Percentiles rank a stretch among this genome's conserved stretches.
These are phyloP conservation scores for Gastrophysa polygoni DNA, from an alignment of 2,888 invertebrate species.

Conservation along the genomic window DNA sequence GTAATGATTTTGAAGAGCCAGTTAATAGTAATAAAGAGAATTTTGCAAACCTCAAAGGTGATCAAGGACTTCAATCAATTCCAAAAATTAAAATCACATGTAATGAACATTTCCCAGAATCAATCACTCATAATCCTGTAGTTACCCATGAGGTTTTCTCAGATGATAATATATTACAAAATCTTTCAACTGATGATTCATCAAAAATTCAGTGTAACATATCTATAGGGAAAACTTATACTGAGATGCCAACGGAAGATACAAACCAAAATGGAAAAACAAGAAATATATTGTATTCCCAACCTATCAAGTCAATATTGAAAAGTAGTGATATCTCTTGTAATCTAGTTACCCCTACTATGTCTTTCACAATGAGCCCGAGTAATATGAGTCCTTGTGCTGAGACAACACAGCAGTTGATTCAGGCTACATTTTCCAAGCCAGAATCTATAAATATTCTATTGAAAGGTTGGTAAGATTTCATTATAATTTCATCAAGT, in stretches of 20 bases:
- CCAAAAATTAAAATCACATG: not conserved
- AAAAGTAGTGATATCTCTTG: conserved; percentile 2
- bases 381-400: conserved; percentile 21
- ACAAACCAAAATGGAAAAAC: not conserved
- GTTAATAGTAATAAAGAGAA: not conserved
- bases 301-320: conserved; percentile 14
- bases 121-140: too few species aligned
- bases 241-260: not conserved
- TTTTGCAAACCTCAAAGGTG: not conserved
- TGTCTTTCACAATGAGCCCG: conserved; percentile 24
- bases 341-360: conserved; percentile 9
- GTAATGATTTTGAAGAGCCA: not conserved
- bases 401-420: conserved; percentile 29
- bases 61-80: not conserved
- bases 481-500: too few species aligned
- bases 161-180: not conserved
- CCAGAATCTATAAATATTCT: conserved; percentile 8
- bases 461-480: conserved; percentile 5
- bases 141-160: too few species aligned
- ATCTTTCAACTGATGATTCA: not conserved
- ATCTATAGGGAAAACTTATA: too few species aligned
- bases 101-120: too few species aligned
- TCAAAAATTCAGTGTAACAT: not conserved
- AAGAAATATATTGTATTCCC: conserved; percentile 22
- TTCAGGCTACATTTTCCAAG: conserved; percentile 22